phyloP scores from a whole-genome alignment of 2,888 invertebrate species.

The Chrysolina oricalcia region DNA sequence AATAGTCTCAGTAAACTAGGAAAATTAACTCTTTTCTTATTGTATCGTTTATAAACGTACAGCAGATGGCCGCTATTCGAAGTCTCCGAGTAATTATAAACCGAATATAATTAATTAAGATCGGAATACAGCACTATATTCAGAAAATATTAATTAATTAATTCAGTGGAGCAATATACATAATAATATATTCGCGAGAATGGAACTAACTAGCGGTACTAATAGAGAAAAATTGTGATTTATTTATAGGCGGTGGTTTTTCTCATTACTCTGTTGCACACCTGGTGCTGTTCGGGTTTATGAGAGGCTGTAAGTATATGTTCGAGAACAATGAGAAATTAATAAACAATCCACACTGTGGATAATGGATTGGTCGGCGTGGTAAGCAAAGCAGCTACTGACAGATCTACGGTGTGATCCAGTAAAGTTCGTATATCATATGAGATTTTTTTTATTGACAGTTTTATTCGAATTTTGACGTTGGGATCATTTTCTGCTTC shows the following conservation, averaged over 20 bases:
- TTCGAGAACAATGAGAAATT: neutral
- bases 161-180: slow-evolving; percentile 32
- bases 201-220: slow-evolving; percentile 31
- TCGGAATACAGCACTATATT: slow-evolving; percentile 22
- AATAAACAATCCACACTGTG: slow-evolving; percentile 5
- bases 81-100: slow-evolving; percentile 27
- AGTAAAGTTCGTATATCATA: too few species aligned
- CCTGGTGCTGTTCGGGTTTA: slow-evolving; percentile 21
- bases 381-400: neutral
- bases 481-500: too few species aligned
- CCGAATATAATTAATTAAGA: slow-evolving; percentile 33
- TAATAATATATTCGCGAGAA: slow-evolving; percentile 27
- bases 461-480: too few species aligned
- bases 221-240: slow-evolving; percentile 34
- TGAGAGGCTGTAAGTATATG: neutral
- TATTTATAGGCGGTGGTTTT: slow-evolving; percentile 35
- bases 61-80: slow-evolving; percentile 26
- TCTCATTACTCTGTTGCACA: slow-evolving; percentile 24
- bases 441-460: too few species aligned
- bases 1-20: neutral
- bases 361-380: neutral
- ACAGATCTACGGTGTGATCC: neutral
- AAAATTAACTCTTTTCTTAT: neutral
- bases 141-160: slow-evolving; percentile 34
- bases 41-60: neutral